Evolutionary conservation across 1,140 invertebrate genomes (phyloP), one percentile per base, ranked within the genome.

Genomic region (Diabrotica virgifera): DNA sequence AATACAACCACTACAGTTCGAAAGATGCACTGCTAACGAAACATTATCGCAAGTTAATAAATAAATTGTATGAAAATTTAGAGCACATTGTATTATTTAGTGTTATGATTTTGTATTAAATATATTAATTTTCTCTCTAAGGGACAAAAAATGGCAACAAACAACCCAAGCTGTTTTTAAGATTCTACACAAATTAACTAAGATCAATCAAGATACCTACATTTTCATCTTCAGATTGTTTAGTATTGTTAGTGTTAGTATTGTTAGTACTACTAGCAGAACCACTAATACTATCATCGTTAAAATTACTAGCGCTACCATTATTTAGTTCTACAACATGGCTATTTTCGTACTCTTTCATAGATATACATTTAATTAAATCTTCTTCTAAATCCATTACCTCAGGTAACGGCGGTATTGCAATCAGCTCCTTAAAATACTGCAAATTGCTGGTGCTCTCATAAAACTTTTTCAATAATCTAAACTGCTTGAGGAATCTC

Each of bases 341-440:
- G 50, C 0, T 11, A 1, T 10, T 10, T 50, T 51, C 14, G 5
- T 11, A 1, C 14, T 59, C 46, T 50, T 59, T 13, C 36, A 59
- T 12, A 59, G 37, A 59, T 38, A 59, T 59, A 59, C 58, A 59
- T 14, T 13, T 51, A 51, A 59, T 37, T 38, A 59, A 14, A 40
- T 59, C 37, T 35, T 59, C 38, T 35, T 59, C 58, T 10, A 63
- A 64, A 62, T 40, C 12, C 58, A 59, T 68, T 83, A 93, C 91
- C 77, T 96, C 91, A 10, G 96, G 96, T 72, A 99, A 82, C 13
- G 89, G 84, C 9, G 97, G 96, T 72, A 99, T 90, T 62, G 93
- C 92, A 64, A 99, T 95, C 51, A 99, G 84, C 79, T 95, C 92
- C 78, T 96, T 94, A 79, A 99, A 99, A 84, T 99, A 99, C 80